phyloP scores from a whole-genome alignment of 2,888 invertebrate genomes.

The Halocaridina rubra region DNA sequence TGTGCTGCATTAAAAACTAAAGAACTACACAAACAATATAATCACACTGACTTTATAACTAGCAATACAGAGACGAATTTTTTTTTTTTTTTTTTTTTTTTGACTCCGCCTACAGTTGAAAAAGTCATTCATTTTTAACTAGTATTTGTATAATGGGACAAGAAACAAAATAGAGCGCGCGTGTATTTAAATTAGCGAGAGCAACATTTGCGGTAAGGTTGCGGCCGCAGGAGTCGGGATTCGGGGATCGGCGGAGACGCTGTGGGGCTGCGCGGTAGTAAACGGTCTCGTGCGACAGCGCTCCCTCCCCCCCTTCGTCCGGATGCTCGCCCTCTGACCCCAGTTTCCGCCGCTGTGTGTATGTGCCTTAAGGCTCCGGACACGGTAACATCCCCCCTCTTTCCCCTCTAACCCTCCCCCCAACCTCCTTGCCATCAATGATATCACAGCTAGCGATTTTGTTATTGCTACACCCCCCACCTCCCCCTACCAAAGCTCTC shows the following conservation, averaged over 20 bases:
- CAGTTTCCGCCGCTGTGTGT: conserved; percentile 14
- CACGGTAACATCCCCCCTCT: neutral
- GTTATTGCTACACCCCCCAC: neutral
- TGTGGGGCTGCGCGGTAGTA: neutral
- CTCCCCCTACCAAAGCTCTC: neutral
- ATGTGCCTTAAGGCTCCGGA: neutral
- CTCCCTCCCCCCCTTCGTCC: conserved; percentile 9
- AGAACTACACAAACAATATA: too few relatives aligned
- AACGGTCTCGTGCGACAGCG: neutral
- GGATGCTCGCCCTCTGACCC: conserved; percentile 39
- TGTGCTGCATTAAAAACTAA: too few relatives aligned
- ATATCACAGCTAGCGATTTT: too few relatives aligned
- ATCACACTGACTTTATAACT: too few relatives aligned
- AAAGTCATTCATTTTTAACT: too few relatives aligned
- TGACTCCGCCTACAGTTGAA: too few relatives aligned
- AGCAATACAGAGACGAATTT: too few relatives aligned
- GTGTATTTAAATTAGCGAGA: neutral
- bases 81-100: too few relatives aligned
- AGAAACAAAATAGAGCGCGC: too few relatives aligned
- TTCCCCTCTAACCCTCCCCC: neutral
- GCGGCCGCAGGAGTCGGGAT: neutral
- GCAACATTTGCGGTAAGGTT: neutral
- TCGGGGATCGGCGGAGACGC: neutral
- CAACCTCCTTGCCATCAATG: neutral
- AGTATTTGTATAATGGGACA: too few relatives aligned